Percentiles rank a stretch among this genome's conserved stretches.
These are phyloP conservation scores for Agrotis clavis DNA, from an alignment of 2,888 invertebrate species.

Conservation along the genomic window DNA sequence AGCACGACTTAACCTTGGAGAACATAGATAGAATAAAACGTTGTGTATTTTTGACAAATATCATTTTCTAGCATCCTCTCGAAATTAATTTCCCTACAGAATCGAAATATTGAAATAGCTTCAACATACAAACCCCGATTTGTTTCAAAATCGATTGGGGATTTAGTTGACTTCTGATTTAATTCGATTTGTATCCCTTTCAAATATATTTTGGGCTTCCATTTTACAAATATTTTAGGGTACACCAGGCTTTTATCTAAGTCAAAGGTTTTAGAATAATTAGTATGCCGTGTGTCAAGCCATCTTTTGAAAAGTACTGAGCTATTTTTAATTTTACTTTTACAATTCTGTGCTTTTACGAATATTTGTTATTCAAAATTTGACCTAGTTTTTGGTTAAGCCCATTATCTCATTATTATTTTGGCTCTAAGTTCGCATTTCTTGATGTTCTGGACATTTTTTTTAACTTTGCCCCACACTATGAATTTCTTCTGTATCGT, in stretches of 20 bases:
- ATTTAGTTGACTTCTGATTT: constrained; percentile 45
- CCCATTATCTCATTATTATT: no score
- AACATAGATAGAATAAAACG: no score
- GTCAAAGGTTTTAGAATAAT: constrained; percentile 10
- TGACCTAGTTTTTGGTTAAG: constrained; percentile 17
- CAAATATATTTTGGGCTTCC: constrained; percentile 26
- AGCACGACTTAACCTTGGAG: no score
- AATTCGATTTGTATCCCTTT: constrained; percentile 38
- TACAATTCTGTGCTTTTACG: constrained; percentile 19
- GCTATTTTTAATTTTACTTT: constrained; percentile 36
- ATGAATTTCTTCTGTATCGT: no score
- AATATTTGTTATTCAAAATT: constrained; percentile 35
- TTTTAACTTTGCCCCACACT: no score
- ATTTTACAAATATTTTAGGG: constrained; percentile 41
- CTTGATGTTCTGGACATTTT: no score
- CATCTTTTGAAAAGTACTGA: neutral
- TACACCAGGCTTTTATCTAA: constrained; percentile 8
- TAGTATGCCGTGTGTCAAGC: constrained; percentile 31
- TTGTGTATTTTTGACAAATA: neutral
- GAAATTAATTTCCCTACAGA: constrained; percentile 19
- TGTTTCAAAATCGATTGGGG: constrained; percentile 39
- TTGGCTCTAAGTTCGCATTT: no score
- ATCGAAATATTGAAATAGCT: constrained; percentile 31
- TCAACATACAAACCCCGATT: constrained; percentile 26
- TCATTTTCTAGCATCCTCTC: no score